Evolutionary conservation across 2,797 vertebrate species (phyloP), one percentile per base, ranked within the genome.

Genomic region (Gymnothorax javanicus): DNA sequence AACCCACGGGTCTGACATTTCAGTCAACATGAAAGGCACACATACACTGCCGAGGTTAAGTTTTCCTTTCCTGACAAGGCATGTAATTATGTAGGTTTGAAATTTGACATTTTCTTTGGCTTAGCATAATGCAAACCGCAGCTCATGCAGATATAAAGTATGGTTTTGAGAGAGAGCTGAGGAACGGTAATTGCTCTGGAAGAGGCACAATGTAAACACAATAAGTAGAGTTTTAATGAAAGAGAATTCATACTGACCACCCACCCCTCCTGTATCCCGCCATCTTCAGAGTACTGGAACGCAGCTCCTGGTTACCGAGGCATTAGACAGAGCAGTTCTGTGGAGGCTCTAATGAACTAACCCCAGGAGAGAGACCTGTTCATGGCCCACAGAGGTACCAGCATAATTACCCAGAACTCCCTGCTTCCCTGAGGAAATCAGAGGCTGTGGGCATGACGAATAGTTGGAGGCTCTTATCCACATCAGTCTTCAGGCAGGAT

Each of bases 281-380:
- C 23, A 69, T n/a, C 64, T 43, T 43, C 73, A 81, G 23, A 56
- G 9, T 43, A 6, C 50, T n/a, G 52, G 50, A 81, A 81, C 11
- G n/a, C 50, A 54, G 77, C 77, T 81, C 52, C 77, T 81, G 20
- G 77, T 81, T 81, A 81, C 77, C 52, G n/a, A 56, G 77, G 77
- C 77, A 81, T 81, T 81, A 81, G 77, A 81, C 52, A 81, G 50
- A 79, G 75, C 52, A 8, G 52, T 54, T 56, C 77, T 81, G 77
- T n/a, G 8, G 77, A 20, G 73, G 77, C 73, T 56, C 77, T 81
- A 81, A 81, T 54, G 77, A 56, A 81, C 50, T 81, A 81, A 81
- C 7, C 50, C 77, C 77, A 12, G 77, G 23, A n/a, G 77, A n/a
- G 50, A 9, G 52, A 23, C 33, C 20, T 56, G 52, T 52, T 52